These are phyloP conservation scores for Myripristis murdjan DNA, from an alignment of 2,797 vertebrate species.

Conservation along the genomic window DNA sequence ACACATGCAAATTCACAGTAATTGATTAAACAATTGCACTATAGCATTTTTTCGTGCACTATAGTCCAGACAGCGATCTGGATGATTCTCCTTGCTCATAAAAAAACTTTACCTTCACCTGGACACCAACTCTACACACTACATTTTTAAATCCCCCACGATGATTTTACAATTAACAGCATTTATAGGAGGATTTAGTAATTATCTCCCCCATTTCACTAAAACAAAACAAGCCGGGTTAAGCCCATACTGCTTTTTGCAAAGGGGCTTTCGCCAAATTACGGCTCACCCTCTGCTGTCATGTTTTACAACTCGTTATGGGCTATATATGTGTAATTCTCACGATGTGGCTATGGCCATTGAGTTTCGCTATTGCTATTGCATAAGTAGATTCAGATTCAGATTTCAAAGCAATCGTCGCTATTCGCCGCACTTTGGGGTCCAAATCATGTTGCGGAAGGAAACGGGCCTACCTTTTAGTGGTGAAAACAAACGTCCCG, in stretches of 20 bases:
- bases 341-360: neutral
- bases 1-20: neutral
- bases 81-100: neutral
- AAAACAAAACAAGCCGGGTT: too few relatives aligned
- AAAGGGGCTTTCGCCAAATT: neutral
- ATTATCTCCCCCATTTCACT: neutral
- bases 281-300: conserved; percentile 1
- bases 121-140: neutral
- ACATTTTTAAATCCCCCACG: neutral
- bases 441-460: too few relatives aligned
- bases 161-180: neutral
- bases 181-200: too few relatives aligned
- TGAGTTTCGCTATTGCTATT: too few relatives aligned
- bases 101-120: conserved; percentile 18
- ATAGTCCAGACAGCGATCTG: neutral
- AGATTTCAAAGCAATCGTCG: too few relatives aligned
- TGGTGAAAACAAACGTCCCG: conserved; percentile 31
- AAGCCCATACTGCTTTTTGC: neutral
- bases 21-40: neutral
- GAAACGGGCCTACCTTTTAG: conserved; percentile 66
- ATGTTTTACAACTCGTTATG: neutral
- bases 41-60: too few relatives aligned
- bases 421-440: too few relatives aligned
- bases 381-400: too few relatives aligned
- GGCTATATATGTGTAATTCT: neutral